Evolutionary conservation across 2,113 vertebrate genomes (phyloP).

Genomic region (Tragulus kanchil): DNA sequence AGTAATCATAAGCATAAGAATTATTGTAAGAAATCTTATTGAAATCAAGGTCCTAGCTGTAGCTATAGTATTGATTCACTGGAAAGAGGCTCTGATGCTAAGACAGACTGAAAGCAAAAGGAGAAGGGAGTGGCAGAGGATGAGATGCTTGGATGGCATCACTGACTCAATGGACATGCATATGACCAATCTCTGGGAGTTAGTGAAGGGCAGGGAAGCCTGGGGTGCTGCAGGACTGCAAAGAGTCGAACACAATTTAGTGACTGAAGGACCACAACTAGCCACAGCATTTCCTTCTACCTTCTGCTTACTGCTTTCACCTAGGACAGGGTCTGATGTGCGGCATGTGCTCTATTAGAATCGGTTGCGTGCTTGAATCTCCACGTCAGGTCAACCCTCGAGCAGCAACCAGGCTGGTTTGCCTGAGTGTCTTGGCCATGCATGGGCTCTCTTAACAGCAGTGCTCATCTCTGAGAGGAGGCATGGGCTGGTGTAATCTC

Average conservation of each 20-base stretch:
- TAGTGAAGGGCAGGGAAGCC: neutral
- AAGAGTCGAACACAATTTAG: neutral
- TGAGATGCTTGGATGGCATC: neutral
- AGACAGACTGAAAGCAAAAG: neutral
- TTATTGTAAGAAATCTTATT: neutral
- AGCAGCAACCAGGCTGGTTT: neutral
- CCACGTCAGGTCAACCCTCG: neutral
- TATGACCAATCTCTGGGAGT: neutral
- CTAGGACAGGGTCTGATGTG: neutral
- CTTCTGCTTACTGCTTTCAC: neutral
- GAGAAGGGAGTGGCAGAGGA: neutral
- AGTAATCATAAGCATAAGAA: neutral
- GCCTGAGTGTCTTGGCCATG: constrained; percentile 11
- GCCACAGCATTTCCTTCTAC: neutral
- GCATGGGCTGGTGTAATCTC: neutral
- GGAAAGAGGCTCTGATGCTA: neutral
- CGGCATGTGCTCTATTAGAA: neutral
- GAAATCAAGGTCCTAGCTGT: neutral
- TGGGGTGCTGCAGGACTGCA: neutral
- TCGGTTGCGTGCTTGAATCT: neutral
- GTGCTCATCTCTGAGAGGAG: neutral
- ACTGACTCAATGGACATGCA: neutral
- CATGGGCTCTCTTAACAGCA: neutral
- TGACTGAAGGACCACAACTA: neutral
- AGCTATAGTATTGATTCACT: neutral